Base-by-base conservation (phyloP, 2,888 invertebrate genomes). In the Barypeithes pellucidus region DNA sequence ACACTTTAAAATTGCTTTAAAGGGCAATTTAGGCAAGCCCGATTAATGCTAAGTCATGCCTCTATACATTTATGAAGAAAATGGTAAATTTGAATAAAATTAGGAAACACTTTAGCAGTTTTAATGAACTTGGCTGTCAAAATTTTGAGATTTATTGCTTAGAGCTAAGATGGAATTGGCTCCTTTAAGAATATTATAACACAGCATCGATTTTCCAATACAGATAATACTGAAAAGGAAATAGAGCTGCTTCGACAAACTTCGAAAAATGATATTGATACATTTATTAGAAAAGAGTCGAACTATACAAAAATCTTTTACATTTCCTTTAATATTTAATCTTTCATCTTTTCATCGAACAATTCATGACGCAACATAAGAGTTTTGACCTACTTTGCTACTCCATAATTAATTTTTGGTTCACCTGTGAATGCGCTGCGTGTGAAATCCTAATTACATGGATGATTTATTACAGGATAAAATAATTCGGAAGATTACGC, bases 1-100 rank as follows among this genome's bases (percentile, higher is more conserved):
- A 50, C 33, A 36, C 20, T 65, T 50, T 65, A 24, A 20, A 41
- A 54, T 67, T 57, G 24, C 43, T 41, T 67, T 41, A 57, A 67
- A 39, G 14, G 57, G 36, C 66, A 67, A 57, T 67, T 67, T 67
- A 57, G 43, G 57, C 66, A 36, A 67, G 39, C 54, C 14, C 29
- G 36, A 63, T 45, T 39, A 52, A 57, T 57, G 66, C 57, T 11
- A 29, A 67, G 66, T 67, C 57, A 57, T 43, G 57, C 41, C 24
- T 67, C 57, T 41, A 57, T 57, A 67, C 52, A 67, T 67, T 57
- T 67, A 67, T 57, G 24, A 43, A 41, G 41, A 29, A 43, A 54
- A 29, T 54, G 66, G 52, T 57, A 14, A 67, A 43, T 54, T 54
- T 67, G 66, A 54, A 67, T 54, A 67, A 57, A 57, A 67, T 67